phyloP scores from a whole-genome alignment of 2,113 vertebrate species.

The Lates calcarifer region DNA sequence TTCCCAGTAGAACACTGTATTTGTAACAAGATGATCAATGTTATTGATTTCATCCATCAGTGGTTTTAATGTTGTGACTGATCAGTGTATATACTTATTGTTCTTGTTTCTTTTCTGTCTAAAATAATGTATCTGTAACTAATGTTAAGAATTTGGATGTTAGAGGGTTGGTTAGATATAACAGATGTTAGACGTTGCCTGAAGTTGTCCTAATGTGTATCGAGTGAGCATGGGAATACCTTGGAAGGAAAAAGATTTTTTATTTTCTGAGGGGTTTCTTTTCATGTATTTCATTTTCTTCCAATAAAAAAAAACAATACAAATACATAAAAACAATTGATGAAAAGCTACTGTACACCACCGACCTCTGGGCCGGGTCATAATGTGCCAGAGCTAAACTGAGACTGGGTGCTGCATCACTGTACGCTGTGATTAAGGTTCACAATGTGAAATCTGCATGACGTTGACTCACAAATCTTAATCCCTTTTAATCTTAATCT shows the following conservation, averaged over 20 bases:
- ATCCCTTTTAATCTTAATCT: conserved; percentile 76
- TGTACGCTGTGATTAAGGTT: conserved; percentile 53
- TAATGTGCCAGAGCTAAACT: not conserved
- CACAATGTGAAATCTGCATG: conserved; percentile 56
- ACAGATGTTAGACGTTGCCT: too few species aligned
- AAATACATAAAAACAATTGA: not conserved
- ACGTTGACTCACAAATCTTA: conserved; percentile 49
- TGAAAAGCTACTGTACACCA: not conserved
- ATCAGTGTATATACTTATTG: too few species aligned
- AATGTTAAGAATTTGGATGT: not conserved
- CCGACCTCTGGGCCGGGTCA: conserved; percentile 8
- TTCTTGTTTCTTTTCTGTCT: too few species aligned
- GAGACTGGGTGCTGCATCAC: not conserved
- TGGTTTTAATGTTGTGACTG: too few species aligned
- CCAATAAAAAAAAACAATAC: not conserved
- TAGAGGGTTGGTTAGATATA: too few species aligned
- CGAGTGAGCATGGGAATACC: too few species aligned
- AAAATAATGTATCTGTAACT: not conserved
- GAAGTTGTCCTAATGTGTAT: too few species aligned
- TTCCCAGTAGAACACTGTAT: too few species aligned
- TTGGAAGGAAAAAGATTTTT: too few species aligned
- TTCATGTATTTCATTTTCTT: not conserved
- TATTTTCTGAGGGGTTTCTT: not conserved
- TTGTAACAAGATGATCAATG: too few species aligned
- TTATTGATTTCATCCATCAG: too few species aligned